Evolutionary conservation across 2,797 vertebrate species (phyloP), one percentile per base, ranked within the genome.

Genomic region (Clarias platycephalus): DNA sequence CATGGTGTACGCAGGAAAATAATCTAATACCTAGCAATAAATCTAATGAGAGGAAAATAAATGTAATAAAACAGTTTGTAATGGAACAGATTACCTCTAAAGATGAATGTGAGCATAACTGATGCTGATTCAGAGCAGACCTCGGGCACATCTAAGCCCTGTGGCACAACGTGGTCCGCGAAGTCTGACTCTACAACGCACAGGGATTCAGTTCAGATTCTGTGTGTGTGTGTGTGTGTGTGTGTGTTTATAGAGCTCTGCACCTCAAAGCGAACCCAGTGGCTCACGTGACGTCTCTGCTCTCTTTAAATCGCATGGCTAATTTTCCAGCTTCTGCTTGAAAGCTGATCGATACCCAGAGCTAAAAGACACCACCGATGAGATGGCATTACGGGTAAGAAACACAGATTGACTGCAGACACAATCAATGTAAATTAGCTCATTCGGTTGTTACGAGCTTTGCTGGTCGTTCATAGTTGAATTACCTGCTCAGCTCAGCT

Each of bases 351-450:
- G 60, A 88, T 81, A 72, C 68, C 60, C 76, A 8, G 78, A 63
- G 55, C 63, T 71, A 72, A 13, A 53, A 87, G 85, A 89, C 80
- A 44, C 84, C 81, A 58, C 44, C 12, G 77, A 85, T 81, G 55
- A 81, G 81, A 91, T 91, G 90, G 87, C 90, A 89, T 89, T 90
- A 88, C 86, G 84, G 90, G 90, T 90, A 90, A 91, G 90, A 62
- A 72, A 81, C 84, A 57, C 28, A 78, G 68, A 78, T 67, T 4
- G 55, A 53, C 82, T 82, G 81, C 55, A 75, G 83, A 86, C 66
- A 83, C 49, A 85, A 82, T 87, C 53, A 80, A 83, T 75, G 84
- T 62, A 82, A 85, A 81, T 88, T 80, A 82, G 85, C 75, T 88
- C 83, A 87, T 76, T 86, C 24, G 76, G 79, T 80, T 79, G 31